Evolutionary conservation across 2,113 vertebrate species (phyloP), one percentile per base, ranked within the genome.

Genomic region (Motacilla tschutschensis): DNA sequence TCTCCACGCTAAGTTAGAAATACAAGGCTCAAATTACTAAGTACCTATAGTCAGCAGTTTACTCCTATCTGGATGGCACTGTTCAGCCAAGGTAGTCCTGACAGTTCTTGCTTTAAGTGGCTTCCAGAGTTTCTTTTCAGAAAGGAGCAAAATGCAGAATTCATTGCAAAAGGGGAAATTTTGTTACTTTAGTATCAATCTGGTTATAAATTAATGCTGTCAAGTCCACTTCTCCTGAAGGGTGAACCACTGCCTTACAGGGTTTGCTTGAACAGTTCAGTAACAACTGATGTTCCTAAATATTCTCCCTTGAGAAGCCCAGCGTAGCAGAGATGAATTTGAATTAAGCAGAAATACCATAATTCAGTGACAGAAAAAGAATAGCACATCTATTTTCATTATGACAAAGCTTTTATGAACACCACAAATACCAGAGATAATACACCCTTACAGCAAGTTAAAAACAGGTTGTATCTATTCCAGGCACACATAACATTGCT

Each of bases 161-260:
- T 71, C 64, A 74, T 43, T 59, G 60, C 60, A 79, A 89, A 86
- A 40, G 40, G 71, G 41, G 29, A 87, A 89, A 86, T 87, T 83
- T 47, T 74, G 74, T 85, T 74, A 91, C 0, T 1, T 90, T 81
- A 77, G 41, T 44, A 83, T 35, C 88, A 90, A 87, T 67, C 72
- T 58, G 78, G 70, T 78, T 80, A 92, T 85, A 91, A 93, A 95
- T 51, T 66, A 94, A 94, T 60, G 66, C 67, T 94, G 93, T 89
- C 89, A 87, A 90, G 70, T 84, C 48, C 62, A 60, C 63, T 93
- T 91, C 85, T 87, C 51, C 12, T 36, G 81, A 94, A 87, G 60
- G 26, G 76, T 54, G 64, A 94, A 92, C 58, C 8, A 6, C 31
- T 84, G 71, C 54, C 72, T 88, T 82, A 71, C 33, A 74, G 60